Evolutionary conservation across 2,888 invertebrate genomes (phyloP).

Genomic region (Salticus scenicus): DNA sequence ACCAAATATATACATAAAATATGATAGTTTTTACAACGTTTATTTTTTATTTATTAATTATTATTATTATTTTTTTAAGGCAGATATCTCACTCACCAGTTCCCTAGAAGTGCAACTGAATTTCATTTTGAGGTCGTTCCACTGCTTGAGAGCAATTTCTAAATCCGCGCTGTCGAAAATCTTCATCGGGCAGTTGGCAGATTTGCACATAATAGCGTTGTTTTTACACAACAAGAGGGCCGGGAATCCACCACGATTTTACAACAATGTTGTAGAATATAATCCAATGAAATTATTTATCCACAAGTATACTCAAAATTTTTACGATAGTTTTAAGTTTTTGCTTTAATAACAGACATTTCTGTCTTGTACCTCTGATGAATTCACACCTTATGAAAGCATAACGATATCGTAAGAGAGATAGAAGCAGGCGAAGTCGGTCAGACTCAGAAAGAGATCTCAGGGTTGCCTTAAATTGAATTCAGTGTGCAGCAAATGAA

Average conservation of each 20-base stretch:
- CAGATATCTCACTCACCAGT: slow-evolving; percentile 42
- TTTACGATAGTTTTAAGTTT: no score
- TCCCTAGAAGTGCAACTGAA: slow-evolving; percentile 57
- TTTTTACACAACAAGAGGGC: slow-evolving; percentile 9
- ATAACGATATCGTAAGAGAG: no score
- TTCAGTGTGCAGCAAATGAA: background rate
- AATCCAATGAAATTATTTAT: no score
- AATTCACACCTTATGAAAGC: no score
- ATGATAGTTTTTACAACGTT: no score
- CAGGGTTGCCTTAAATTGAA: slow-evolving; percentile 33
- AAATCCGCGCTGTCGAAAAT: slow-evolving; percentile 64
- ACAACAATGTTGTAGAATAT: background rate
- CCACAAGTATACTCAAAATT: no score
- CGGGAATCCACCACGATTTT: slow-evolving; percentile 34
- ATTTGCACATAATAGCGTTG: slow-evolving; percentile 60
- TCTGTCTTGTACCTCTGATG: no score
- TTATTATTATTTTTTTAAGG: no score
- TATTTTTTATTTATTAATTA: no score
- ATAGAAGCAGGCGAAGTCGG: slow-evolving; percentile 59
- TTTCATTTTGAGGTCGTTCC: slow-evolving; percentile 65
- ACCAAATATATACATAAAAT: no score
- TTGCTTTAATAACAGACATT: no score
- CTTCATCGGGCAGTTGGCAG: slow-evolving; percentile 64
- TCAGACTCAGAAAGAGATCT: slow-evolving; percentile 64
- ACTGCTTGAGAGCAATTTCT: slow-evolving; percentile 66